Percentiles rank a stretch among this genome's conserved stretches.
These are phyloP conservation scores for Drosophila multiciliata DNA, from an alignment of 2,888 invertebrate genomes.

Conservation along the genomic window DNA sequence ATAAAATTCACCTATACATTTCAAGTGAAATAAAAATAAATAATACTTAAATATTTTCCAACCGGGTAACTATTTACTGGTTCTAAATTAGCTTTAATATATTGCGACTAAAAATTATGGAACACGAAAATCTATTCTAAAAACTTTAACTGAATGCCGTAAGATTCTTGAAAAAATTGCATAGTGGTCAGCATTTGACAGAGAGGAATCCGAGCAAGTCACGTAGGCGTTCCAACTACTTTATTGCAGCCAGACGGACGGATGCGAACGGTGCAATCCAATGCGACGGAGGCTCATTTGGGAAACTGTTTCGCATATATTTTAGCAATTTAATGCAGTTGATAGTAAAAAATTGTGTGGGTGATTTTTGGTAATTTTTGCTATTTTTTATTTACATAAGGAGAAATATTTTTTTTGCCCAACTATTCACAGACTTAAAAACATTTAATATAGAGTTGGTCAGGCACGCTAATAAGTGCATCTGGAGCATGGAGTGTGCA, in stretches of 20 bases:
- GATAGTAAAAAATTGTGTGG: conserved; percentile 53
- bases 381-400: background rate
- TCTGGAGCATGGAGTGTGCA: conserved; percentile 39
- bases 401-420: conserved; percentile 20
- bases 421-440: conserved; percentile 65
- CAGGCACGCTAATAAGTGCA: conserved; percentile 52
- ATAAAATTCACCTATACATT: background rate
- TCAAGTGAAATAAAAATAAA: no score
- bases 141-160: conserved; percentile 18
- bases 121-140: conserved; percentile 4
- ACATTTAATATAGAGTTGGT: conserved; percentile 55
- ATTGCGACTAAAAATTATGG: background rate
- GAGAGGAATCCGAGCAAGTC: conserved; percentile 22
- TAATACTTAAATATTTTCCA: no score
- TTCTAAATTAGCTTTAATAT: background rate
- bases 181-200: conserved; percentile 36
- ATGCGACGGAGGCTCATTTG: conserved; percentile 27
- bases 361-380: background rate
- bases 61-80: no score
- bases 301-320: conserved; percentile 51
- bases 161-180: conserved; percentile 18
- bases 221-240: conserved; percentile 46
- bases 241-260: conserved; percentile 45
- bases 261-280: conserved; percentile 17
- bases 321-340: conserved; percentile 70